These are phyloP conservation scores for Heterocephalus glaber DNA, from an alignment of 2,113 vertebrate genomes.

Conservation along the genomic window DNA sequence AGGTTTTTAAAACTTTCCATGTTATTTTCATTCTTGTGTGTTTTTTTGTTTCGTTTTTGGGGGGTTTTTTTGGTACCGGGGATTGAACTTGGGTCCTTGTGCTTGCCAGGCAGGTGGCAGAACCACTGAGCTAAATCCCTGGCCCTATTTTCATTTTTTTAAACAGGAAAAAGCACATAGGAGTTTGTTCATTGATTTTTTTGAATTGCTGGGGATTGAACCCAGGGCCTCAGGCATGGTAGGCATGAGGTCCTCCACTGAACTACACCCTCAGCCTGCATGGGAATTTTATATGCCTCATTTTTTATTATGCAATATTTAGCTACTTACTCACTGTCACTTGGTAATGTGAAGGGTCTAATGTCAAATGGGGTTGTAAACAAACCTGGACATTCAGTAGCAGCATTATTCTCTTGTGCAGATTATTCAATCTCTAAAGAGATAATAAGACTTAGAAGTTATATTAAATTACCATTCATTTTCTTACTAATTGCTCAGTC, in stretches of 20 bases:
- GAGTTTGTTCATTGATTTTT: not conserved
- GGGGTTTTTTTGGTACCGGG: too few species aligned
- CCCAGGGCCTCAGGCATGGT: not conserved
- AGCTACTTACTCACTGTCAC: conserved; percentile 67
- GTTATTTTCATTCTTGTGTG: conserved; percentile 75
- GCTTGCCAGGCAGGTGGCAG: too few species aligned
- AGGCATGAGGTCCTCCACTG: not conserved
- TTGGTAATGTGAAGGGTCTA: conserved; percentile 78
- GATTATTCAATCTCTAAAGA: not conserved
- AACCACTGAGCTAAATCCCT: too few species aligned
- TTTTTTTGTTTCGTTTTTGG: too few species aligned
- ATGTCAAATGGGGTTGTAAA: conserved; percentile 75
- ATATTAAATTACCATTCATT: not conserved
- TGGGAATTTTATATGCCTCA: conserved; percentile 22
- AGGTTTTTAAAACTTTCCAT: conserved; percentile 65
- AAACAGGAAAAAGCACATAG: not conserved
- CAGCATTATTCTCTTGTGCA: not conserved
- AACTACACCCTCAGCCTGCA: not conserved
- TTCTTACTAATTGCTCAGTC: conserved; percentile 32
- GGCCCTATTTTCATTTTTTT: conserved; percentile 73
- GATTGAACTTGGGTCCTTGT: too few species aligned
- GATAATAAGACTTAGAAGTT: conserved; percentile 1
- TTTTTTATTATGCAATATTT: conserved; percentile 76
- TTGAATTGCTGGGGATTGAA: not conserved
- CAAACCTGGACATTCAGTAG: conserved; percentile 56